Base-by-base conservation (phyloP, 2,888 invertebrate species). In the Drosophila setosimentum region DNA sequence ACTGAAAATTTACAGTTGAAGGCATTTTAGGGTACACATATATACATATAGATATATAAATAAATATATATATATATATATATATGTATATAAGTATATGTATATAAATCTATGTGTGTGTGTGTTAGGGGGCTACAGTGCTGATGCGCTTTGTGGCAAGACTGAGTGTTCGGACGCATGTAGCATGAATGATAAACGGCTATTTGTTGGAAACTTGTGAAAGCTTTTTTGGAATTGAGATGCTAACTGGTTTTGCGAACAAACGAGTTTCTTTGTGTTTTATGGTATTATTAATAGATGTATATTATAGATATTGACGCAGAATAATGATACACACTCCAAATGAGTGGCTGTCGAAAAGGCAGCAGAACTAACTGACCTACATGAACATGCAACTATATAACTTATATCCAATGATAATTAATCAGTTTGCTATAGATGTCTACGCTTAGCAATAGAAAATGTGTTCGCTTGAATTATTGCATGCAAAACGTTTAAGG, bases 1-100 rank as follows among this genome's bases (percentile, higher is more conserved):
- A 68, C 49, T 59, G 58, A 62, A 71, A 81, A 81, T 82, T 78
- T 73, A 82, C 81, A 81, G 82, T 82, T 82, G 73, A 82, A 29
- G 80, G 80, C 67, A 74, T 82, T 82, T 82, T 67, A 70, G 80
- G 81, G 77, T 73, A 45, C 16, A 1, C 35, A 6, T 37, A 18
- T 16, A 21, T 35, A n/a, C 32, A n/a, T 40, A n/a, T 13, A 18
- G 8, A 16, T 57, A 2, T 21, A 7, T 11, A 21, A 3, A 40
- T n/a, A 6, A 6, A 16, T 35, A 2, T 16, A 4, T 10, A 4
- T 40, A n/a, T 40, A 4, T 2, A 10, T 11, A 0, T 21, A 1
- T 50, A 0, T 53, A 0, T 53, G 11, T 45, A 7, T 51, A 29
- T 63, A 42, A n/a, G n/a, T 16, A 4, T 10, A 4, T 40, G 10